Base-by-base conservation (phyloP, 2,888 invertebrate genomes). In the Parnassius smintheus region DNA sequence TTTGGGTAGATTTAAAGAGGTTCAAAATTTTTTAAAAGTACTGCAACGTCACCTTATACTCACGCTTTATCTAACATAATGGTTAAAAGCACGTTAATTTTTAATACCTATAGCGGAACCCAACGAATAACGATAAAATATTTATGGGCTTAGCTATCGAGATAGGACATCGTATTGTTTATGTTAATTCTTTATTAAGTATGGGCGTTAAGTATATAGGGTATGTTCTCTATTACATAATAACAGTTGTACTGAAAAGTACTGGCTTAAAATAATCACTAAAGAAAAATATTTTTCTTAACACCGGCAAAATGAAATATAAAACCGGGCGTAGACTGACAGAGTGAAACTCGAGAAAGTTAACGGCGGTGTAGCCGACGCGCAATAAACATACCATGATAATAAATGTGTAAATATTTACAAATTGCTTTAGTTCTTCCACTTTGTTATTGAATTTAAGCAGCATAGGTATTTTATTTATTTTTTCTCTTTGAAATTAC, bases 311-410 rank as follows among this genome's bases (percentile, higher is more conserved):
- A 53, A 35, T 35, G 35, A 35, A 49, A 53, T 46, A 53, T 53
- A 41, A 46, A 53, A 53, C 9, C 10, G 25, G 35, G 35, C 52
- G 41, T 45, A 22, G 42, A 53, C 18, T 2, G 53, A 49, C 18
- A 8, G 8, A 59, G 59, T 41, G 59, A 53, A 59, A 59, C 53
- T 44, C 59, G 59, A 46, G 59, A 59, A 59, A 59, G 59, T 59
- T 54, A 46, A 11, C 41, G 48, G 41, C 49, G 52, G 44, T n/a
- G 7, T 53, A 41, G 10, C n/a, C 1, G 52, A 8, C 53, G 45
- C 12, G 11, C 35, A 44, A 46, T 59, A 53, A 59, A 59, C 52
- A 53, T 48, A 53, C 11, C 3, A 42, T 42, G 22, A 18, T 52
- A 35, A 58, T 9, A 45, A 59, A 59, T 25, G 13, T 46, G 52